These are phyloP conservation scores for Ceratina calcarata DNA, from an alignment of 1,140 invertebrate genomes.

Conservation along the genomic window DNA sequence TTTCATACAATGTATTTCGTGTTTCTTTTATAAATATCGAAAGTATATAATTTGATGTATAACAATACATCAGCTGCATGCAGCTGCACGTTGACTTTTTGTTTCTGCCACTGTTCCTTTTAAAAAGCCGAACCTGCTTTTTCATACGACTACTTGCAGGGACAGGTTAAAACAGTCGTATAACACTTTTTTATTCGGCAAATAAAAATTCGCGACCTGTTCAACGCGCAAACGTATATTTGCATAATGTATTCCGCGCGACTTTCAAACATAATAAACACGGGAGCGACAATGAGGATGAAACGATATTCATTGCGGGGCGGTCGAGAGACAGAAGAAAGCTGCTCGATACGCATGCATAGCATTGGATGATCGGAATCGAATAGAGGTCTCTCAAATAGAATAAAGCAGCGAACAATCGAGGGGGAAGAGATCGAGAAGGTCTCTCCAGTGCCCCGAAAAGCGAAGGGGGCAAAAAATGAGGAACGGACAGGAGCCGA, in stretches of 20 bases:
- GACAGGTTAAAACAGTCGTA: too few relatives aligned
- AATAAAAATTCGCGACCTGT: not conserved
- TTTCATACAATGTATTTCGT: too few relatives aligned
- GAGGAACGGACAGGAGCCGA: conserved; percentile 20
- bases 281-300: not conserved
- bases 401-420: conserved; percentile 35
- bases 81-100: too few relatives aligned
- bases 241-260: conserved; percentile 31
- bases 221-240: not conserved
- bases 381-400: not conserved
- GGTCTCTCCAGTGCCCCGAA: conserved; percentile 24
- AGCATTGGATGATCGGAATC: not conserved
- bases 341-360: not conserved
- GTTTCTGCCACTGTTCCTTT: too few relatives aligned
- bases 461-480: conserved; percentile 61
- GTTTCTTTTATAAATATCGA: too few relatives aligned
- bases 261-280: not conserved
- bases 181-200: too few relatives aligned
- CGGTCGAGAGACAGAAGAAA: not conserved
- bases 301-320: not conserved
- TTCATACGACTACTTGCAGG: too few relatives aligned
- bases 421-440: not conserved
- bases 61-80: too few relatives aligned
- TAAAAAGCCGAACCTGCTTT: too few relatives aligned
- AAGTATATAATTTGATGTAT: too few relatives aligned